Evolutionary conservation across 2,888 invertebrate genomes (phyloP).

Genomic region (Polyommatus icarus): DNA sequence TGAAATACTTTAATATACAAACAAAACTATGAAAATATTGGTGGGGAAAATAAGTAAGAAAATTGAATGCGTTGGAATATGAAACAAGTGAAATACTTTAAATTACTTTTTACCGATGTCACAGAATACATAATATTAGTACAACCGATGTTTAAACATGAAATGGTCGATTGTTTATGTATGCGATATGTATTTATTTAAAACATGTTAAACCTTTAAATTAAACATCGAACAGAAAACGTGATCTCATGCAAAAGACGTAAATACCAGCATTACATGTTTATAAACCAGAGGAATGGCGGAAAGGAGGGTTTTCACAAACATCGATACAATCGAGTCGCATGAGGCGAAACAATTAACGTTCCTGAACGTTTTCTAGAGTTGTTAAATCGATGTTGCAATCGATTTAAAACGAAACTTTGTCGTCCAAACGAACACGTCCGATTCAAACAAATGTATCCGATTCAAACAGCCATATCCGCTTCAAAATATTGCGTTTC

Average conservation of each 20-base stretch:
- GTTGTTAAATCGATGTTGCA: slow-evolving; percentile 20
- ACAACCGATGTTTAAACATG: slow-evolving; percentile 6
- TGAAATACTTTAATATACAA: no score
- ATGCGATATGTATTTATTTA: slow-evolving; percentile 18
- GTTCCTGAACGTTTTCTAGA: slow-evolving; percentile 23
- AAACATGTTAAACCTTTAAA: slow-evolving; percentile 13
- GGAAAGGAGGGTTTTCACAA: slow-evolving; percentile 34
- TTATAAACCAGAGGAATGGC: slow-evolving; percentile 27
- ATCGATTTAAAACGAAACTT: slow-evolving; percentile 21
- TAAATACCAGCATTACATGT: slow-evolving; percentile 16
- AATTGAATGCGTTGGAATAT: not conserved
- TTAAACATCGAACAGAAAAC: not conserved
- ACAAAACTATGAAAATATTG: no score
- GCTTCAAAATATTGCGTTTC: slow-evolving; percentile 6
- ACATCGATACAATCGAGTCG: slow-evolving; percentile 32
- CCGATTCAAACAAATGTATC: not conserved
- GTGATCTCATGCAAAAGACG: slow-evolving; percentile 20
- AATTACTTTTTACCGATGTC: not conserved
- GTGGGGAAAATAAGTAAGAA: not conserved
- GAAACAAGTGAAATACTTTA: slow-evolving; percentile 4
- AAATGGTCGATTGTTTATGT: not conserved
- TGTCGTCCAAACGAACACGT: not conserved
- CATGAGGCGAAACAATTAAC: slow-evolving; percentile 30
- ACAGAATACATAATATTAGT: no score
- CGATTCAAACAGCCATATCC: slow-evolving; percentile 1